These are phyloP conservation scores for Oxyruncus cristatus DNA, from an alignment of 2,113 vertebrate genomes.

Conservation along the genomic window DNA sequence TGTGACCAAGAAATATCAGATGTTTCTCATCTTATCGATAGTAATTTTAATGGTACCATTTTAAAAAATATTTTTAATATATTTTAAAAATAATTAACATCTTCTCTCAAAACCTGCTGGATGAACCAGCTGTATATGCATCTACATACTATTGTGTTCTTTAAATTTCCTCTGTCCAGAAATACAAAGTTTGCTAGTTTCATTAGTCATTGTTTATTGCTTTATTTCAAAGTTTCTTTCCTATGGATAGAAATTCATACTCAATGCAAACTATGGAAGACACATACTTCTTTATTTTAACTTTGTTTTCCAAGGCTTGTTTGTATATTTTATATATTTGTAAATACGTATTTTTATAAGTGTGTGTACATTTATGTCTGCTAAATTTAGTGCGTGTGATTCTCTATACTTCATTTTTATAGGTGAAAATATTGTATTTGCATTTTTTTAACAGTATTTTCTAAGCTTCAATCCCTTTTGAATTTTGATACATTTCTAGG, in stretches of 20 bases:
- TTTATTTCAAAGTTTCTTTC: background rate
- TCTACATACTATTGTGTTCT: background rate
- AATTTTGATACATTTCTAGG: background rate
- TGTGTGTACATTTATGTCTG: background rate
- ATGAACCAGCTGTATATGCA: background rate
- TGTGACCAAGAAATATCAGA: background rate
- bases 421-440: background rate
- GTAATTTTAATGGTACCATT: background rate
- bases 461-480: background rate
- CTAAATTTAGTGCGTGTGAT: background rate
- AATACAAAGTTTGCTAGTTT: background rate
- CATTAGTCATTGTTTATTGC: background rate
- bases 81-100: background rate
- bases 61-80: background rate
- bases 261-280: background rate
- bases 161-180: background rate
- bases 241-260: background rate
- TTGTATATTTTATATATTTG: background rate
- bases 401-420: background rate
- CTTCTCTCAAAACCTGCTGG: fast-evolving
- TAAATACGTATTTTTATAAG: background rate
- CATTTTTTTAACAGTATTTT: background rate
- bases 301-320: background rate
- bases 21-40: background rate
- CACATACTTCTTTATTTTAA: background rate